These are phyloP conservation scores for Trachurus trachurus DNA, from an alignment of 2,797 vertebrate genomes.

Conservation along the genomic window DNA sequence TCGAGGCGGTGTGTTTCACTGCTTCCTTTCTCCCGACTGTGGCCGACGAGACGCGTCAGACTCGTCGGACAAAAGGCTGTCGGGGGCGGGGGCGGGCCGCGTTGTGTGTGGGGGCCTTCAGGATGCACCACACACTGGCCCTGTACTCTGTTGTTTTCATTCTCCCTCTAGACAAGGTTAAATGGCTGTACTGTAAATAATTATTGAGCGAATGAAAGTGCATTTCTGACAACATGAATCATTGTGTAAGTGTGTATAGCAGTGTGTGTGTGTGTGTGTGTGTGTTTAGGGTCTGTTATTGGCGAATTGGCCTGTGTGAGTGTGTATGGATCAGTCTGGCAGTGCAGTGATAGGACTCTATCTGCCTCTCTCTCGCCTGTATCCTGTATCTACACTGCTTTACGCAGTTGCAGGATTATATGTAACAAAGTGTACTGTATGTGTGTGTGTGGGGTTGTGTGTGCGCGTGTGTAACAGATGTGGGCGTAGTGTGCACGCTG, in stretches of 20 bases:
- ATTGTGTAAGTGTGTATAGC: slow-evolving; percentile 17
- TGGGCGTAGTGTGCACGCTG: slow-evolving; percentile 11
- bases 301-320: slow-evolving; percentile 21
- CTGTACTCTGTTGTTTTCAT: slow-evolving; percentile 22
- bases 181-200: slow-evolving; percentile 68
- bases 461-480: background rate
- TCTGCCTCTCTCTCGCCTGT: background rate
- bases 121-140: no score
- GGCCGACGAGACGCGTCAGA: no score
- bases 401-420: slow-evolving; percentile 20
- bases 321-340: background rate
- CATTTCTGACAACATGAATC: slow-evolving; percentile 47
- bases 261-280: slow-evolving; percentile 20
- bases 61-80: no score
- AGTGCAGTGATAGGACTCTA: slow-evolving; percentile 16
- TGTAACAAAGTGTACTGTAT: slow-evolving; percentile 19
- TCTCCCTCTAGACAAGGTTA: slow-evolving; percentile 58
- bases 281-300: background rate
- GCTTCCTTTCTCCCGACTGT: no score
- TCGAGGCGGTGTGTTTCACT: no score
- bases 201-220: slow-evolving; percentile 53
- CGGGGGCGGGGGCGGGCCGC: no score
- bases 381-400: slow-evolving; percentile 21
- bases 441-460: slow-evolving; percentile 9
- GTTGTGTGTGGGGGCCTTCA: no score